These are phyloP conservation scores for Scyliorhinus canicula DNA, from an alignment of 2,797 vertebrate species.

Conservation along the genomic window DNA sequence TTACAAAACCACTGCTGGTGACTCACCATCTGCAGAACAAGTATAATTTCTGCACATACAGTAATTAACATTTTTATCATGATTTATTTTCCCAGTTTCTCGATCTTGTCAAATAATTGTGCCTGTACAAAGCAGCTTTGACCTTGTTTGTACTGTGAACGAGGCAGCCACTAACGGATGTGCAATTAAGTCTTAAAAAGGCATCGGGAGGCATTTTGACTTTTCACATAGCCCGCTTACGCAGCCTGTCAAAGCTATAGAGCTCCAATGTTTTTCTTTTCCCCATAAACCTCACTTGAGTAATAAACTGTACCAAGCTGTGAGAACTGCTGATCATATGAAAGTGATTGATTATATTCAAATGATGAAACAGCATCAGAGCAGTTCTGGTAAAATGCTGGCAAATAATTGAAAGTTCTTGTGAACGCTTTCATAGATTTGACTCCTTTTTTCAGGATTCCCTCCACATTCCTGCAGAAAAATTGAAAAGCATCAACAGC, in stretches of 20 bases:
- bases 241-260: neutral
- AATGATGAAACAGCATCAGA: neutral
- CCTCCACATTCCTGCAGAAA: neutral
- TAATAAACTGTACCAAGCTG: neutral
- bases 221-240: neutral
- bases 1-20: neutral
- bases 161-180: neutral
- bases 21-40: neutral
- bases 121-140: neutral
- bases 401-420: too few relatives aligned
- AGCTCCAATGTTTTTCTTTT: neutral
- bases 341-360: neutral
- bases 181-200: neutral
- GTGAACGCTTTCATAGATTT: neutral
- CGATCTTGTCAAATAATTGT: neutral
- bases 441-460: neutral
- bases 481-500: neutral
- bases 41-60: neutral
- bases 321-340: neutral
- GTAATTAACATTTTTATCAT: neutral
- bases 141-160: neutral
- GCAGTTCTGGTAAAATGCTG: neutral
- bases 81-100: neutral
- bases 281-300: neutral
- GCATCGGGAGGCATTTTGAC: neutral